Evolutionary conservation across 2,797 vertebrate species (phyloP).

Genomic region (Myotis myotis): DNA sequence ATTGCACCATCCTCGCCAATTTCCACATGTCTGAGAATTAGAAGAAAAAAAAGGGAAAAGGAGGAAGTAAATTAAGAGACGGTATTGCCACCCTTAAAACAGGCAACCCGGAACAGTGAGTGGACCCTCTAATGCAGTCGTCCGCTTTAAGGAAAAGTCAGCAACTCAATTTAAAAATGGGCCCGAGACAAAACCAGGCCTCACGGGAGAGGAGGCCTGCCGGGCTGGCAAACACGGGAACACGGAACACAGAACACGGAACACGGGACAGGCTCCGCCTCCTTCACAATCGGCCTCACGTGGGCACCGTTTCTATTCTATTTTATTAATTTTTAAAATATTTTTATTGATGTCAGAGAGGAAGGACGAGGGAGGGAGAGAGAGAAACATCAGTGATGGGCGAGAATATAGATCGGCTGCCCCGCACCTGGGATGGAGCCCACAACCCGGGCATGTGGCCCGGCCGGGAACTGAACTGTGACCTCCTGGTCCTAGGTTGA

Average conservation of each 20-base stretch:
- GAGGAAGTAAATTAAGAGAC: neutral
- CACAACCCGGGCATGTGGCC: too few species aligned
- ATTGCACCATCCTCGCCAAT: rapidly evolving
- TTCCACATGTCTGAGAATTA: neutral
- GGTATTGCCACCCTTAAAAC: rapidly evolving
- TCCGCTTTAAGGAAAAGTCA: neutral
- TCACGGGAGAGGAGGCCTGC: neutral
- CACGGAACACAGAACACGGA: too few species aligned
- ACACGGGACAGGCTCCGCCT: rapidly evolving
- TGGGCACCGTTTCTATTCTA: too few species aligned
- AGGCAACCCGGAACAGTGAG: neutral
- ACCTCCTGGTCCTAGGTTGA: too few species aligned
- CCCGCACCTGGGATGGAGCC: too few species aligned
- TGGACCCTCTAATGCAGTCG: neutral
- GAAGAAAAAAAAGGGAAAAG: neutral
- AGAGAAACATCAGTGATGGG: too few species aligned
- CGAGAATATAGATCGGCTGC: too few species aligned
- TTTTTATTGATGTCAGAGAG: too few species aligned
- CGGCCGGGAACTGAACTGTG: too few species aligned
- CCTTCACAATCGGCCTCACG: rapidly evolving
- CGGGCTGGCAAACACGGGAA: rapidly evolving
- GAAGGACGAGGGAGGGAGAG: too few species aligned
- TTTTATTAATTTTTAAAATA: too few species aligned
- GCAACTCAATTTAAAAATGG: neutral
- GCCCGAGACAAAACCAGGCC: too few species aligned